Percentiles rank a stretch among this genome's conserved stretches.
These are phyloP conservation scores for Borostomias antarcticus DNA, from an alignment of 2,797 vertebrate species.

Conservation along the genomic window DNA sequence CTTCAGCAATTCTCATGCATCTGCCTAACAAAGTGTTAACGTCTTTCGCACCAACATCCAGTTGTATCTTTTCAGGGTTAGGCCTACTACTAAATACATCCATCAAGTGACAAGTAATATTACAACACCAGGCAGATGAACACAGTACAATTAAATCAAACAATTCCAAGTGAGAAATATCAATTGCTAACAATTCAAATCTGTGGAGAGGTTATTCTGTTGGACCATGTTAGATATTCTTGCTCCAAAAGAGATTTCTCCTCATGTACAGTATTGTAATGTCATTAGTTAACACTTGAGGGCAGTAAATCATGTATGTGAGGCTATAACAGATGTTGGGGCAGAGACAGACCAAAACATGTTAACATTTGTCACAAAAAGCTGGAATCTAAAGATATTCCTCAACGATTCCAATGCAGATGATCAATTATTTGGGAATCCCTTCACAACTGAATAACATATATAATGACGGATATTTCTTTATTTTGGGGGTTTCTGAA, in stretches of 20 bases:
- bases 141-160: too few relatives aligned
- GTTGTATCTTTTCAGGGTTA: too few relatives aligned
- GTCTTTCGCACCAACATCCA: too few relatives aligned
- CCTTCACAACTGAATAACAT: too few relatives aligned
- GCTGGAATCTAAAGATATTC: not conserved
- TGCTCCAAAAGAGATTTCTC: not conserved
- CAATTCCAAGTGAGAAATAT: too few relatives aligned
- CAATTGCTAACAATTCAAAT: too few relatives aligned
- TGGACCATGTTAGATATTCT: not conserved
- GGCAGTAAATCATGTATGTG: conserved; percentile 60
- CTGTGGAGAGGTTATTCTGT: too few relatives aligned
- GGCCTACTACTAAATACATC: too few relatives aligned
- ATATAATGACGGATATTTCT: too few relatives aligned
- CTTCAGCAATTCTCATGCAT: conserved; percentile 70
- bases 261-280: conserved; percentile 37
- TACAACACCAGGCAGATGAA: too few relatives aligned
- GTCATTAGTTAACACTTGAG: conserved; percentile 65
- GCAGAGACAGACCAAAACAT: not conserved
- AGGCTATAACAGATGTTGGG: not conserved
- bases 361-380: not conserved
- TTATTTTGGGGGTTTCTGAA: too few relatives aligned
- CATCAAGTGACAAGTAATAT: too few relatives aligned
- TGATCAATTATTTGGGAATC: not conserved
- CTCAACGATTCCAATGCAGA: not conserved
- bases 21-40: not conserved